Base-by-base conservation (phyloP, 1,140 invertebrate species). In the Drosophila nigrodunni region DNA sequence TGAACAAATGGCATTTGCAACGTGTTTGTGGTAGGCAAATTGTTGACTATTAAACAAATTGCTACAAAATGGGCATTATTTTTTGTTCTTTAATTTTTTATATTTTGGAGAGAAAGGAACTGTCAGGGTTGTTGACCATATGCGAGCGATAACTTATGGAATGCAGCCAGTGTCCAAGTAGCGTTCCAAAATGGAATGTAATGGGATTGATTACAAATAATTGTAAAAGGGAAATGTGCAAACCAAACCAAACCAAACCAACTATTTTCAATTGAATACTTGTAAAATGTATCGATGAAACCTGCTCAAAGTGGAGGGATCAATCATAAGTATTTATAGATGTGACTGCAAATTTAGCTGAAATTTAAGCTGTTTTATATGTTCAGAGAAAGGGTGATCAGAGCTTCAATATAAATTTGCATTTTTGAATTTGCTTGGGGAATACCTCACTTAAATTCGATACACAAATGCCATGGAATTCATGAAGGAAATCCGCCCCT, bases 21-120 rank as follows among this genome's bases (percentile, higher is more conserved):
- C 44, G 69, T 72, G 61, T 66, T 72, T 57, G 61, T 43, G 61
- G 69, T 59, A 73, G 44, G 52, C 46, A 73, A 73, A 73, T 73
- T 73, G 49, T 60, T 61, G 30, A 41, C 47, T 46, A 68, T 68
- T 60, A 68, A 61, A 68, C 71, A 74, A 74, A 74, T 74, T 60
- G 71, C 65, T 30, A 54, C 49, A 52, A 74, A 74, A 68, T 68
- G 55, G 9, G 35, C 44, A 57, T 18, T 57, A 35, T 54, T 55
- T 47, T 15, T 6, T 46, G 9, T 39, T 39, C 10, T 47, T 47
- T 18, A 18, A 18, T 47, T 47, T 47, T 13, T 47, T 47, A 39
- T 49, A 11, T 30, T 18, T 35, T 44, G 55, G 46, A 39, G 34
- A 61, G 60, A 71, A 71, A 58, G 69, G 35, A 58, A 52, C 60